phyloP scores from a whole-genome alignment of 2,113 vertebrate genomes.

The Halcyon malimbica region DNA sequence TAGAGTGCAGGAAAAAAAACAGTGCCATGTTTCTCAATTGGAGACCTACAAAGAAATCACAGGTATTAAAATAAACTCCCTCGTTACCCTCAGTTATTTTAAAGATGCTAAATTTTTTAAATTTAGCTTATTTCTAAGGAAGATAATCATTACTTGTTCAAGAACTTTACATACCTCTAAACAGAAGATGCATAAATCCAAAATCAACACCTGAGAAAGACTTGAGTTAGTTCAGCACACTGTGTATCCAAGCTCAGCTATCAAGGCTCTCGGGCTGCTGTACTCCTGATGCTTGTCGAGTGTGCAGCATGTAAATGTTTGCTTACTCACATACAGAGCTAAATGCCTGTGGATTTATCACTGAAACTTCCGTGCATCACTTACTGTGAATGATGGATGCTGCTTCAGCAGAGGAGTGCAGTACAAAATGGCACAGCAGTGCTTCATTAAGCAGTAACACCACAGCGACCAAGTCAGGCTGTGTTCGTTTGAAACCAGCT shows the following conservation, averaged over 20 bases:
- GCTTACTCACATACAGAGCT: background rate
- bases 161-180: conserved; percentile 40
- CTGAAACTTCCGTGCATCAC: background rate
- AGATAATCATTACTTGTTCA: background rate
- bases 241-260: background rate
- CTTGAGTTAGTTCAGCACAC: background rate
- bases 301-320: background rate
- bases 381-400: background rate
- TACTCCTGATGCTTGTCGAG: background rate
- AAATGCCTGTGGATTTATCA: background rate
- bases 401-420: background rate
- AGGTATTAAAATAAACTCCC: conserved; percentile 5
- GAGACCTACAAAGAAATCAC: conserved; percentile 84
- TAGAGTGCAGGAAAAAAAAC: conserved; percentile 95
- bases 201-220: conserved; percentile 30
- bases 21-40: conserved; percentile 96
- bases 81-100: background rate
- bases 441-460: background rate
- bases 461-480: background rate
- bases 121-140: no score
- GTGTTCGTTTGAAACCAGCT: background rate
- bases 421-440: background rate
- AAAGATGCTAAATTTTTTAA: background rate
- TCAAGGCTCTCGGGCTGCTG: background rate
- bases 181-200: background rate